phyloP scores from a whole-genome alignment of 2,113 vertebrate species.

The Python bivittatus region DNA sequence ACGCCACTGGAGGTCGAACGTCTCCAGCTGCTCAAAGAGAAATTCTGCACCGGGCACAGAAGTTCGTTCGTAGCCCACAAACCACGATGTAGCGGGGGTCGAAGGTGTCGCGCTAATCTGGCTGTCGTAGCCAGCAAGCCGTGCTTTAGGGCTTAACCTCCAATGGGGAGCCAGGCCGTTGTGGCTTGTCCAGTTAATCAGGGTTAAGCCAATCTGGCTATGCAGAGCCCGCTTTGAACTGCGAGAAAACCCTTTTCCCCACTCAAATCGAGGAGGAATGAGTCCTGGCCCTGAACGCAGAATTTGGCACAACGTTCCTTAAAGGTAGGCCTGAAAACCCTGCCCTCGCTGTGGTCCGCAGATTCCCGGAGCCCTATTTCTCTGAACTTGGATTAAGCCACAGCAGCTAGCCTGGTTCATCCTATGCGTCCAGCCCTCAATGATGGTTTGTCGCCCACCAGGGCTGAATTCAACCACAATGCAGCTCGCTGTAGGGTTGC shows the following conservation, averaged over 20 bases:
- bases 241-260: neutral
- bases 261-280: neutral
- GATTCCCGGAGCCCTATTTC: neutral
- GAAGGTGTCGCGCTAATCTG: neutral
- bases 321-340: neutral
- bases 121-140: neutral
- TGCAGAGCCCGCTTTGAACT: neutral
- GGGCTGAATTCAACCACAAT: neutral
- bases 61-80: neutral
- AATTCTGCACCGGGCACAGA: neutral
- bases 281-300: neutral
- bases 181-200: neutral
- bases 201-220: neutral
- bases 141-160: neutral
- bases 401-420: neutral
- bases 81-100: neutral
- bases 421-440: neutral
- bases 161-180: neutral
- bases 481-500: neutral
- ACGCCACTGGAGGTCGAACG: rapidly evolving
- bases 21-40: neutral
- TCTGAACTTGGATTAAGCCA: neutral
- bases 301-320: neutral
- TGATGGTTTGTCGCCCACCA: neutral
- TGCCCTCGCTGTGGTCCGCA: neutral